Percentiles rank a stretch among this genome's conserved stretches.
Evolutionary conservation across 1,140 invertebrate genomes (phyloP).

Genomic region (Camponotus pennsylvanicus): DNA sequence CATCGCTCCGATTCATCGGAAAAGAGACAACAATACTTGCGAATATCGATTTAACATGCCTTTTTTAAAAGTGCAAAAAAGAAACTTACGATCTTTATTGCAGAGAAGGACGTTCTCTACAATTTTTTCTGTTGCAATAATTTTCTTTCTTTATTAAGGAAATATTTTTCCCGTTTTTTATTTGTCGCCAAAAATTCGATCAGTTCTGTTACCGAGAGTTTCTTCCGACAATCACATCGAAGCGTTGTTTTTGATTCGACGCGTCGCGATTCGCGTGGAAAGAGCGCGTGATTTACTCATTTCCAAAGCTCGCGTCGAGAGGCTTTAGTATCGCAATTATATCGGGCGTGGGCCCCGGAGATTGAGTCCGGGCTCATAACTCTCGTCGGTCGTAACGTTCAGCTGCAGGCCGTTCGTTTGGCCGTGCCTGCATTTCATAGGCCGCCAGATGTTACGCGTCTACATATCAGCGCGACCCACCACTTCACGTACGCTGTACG

Average conservation of each 20-base stretch:
- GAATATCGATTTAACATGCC: no score
- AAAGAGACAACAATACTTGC: no score
- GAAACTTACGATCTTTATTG: not conserved
- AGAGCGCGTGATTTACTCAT: slow-evolving; percentile 56
- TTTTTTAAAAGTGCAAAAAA: not conserved
- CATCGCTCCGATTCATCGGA: no score
- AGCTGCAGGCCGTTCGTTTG: slow-evolving; percentile 78
- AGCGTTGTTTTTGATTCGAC: not conserved
- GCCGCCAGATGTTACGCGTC: slow-evolving; percentile 81
- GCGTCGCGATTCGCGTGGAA: not conserved
- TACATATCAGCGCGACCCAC: slow-evolving; percentile 78
- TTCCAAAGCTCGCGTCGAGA: slow-evolving; percentile 60
- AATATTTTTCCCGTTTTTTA: not conserved
- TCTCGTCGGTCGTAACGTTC: slow-evolving; percentile 80
- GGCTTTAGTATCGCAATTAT: slow-evolving; percentile 78
- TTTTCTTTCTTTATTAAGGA: not conserved
- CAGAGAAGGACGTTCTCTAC: not conserved
- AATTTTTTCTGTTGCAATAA: not conserved
- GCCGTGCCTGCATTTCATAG: slow-evolving; percentile 80
- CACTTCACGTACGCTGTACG: slow-evolving; percentile 73
- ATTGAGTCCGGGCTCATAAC: slow-evolving; percentile 80
- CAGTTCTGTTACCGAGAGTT: not conserved
- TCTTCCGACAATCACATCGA: not conserved
- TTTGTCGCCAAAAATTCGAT: not conserved
- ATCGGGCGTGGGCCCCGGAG: slow-evolving; percentile 69